These are phyloP conservation scores for Drosophila takahashii DNA, from an alignment of 1,140 invertebrate genomes.

Conservation along the genomic window DNA sequence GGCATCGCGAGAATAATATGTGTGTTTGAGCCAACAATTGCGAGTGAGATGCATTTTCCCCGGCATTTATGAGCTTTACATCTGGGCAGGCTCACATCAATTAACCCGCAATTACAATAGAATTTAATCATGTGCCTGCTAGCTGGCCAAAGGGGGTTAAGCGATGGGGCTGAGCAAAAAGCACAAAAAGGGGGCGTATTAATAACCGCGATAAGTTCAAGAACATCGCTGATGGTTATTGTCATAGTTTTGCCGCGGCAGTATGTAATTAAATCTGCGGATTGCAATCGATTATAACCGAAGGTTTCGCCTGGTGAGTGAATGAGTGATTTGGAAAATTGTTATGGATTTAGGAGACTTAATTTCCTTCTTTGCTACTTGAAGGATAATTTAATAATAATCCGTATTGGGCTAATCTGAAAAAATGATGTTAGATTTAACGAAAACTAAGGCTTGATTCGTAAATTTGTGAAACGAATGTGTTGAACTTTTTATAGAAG, in stretches of 20 bases:
- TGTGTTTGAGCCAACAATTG: constrained; percentile 40
- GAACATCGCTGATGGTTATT: constrained; percentile 68
- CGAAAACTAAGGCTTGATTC: too few relatives aligned
- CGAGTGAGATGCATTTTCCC: constrained; percentile 41
- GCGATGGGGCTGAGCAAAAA: constrained; percentile 42
- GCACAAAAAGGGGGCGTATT: constrained; percentile 41
- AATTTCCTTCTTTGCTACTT: neutral
- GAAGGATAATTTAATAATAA: neutral
- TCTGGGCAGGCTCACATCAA: constrained; percentile 51
- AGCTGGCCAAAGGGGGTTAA: constrained; percentile 42
- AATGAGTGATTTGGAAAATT: constrained; percentile 24
- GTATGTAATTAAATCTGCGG: constrained; percentile 52
- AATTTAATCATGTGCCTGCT: constrained; percentile 44
- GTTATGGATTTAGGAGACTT: constrained; percentile 1
- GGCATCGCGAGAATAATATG: constrained; percentile 38
- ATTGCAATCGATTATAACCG: constrained; percentile 38
- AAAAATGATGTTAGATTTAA: too few relatives aligned
- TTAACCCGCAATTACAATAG: constrained; percentile 67
- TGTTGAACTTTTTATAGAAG: too few relatives aligned
- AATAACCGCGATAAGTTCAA: constrained; percentile 60
- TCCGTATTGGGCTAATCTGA: neutral
- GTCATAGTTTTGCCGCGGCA: constrained; percentile 58
- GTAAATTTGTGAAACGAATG: too few relatives aligned
- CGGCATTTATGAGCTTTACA: constrained; percentile 41
- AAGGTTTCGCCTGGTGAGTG: constrained; percentile 14